Base-by-base conservation (phyloP, 2,113 vertebrate genomes). In the Dipodomys spectabilis region DNA sequence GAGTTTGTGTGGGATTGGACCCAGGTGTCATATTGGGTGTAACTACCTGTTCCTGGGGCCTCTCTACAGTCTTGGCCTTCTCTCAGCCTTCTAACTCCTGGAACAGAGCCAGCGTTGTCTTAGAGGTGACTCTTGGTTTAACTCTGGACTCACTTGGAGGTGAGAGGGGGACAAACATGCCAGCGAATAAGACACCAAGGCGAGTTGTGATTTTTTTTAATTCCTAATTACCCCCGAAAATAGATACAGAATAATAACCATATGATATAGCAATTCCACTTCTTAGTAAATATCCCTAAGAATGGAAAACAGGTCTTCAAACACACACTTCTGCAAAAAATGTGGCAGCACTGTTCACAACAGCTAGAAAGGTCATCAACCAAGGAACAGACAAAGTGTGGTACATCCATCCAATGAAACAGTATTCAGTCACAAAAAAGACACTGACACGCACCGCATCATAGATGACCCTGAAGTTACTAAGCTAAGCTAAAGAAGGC, bases 361-460 rank as follows among this genome's bases (percentile, higher is more conserved):
- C 4, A 57, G 13, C 22, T 7, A 39, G 16, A 64, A 77, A 68
- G 6, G 23, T 32, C 5, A 69, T 39, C 53, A 65, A 0, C 0
- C 0, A 25, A 16, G 28, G 22, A 78, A 7, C 0, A 32, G 73
- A 69, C 30, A 84, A 90, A 74, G 67, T 12, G 19, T 11, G 80
- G 15, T 3, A 15, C 30, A 13, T 22, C n/a, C 35, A 49, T 19
- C 35, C 19, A 16, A 2, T 12, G 35, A 64, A 92, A 25, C 80
- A 86, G 23, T 77, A 45, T 19, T 73, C 45, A 39, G 28, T 18
- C 25, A 35, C 45, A 13, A 27, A 86, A 39, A 87, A 92, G 71
- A 86, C 2, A 22, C 4, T 13, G 23, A 22, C 1, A 16, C 5
- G 2, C 16, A 1, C 15, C 18, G 0, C 9, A 32, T 45, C 10